Conservation (phyloP, 2,113 vertebrate genomes). For the Hystrix cristata region DNA sequence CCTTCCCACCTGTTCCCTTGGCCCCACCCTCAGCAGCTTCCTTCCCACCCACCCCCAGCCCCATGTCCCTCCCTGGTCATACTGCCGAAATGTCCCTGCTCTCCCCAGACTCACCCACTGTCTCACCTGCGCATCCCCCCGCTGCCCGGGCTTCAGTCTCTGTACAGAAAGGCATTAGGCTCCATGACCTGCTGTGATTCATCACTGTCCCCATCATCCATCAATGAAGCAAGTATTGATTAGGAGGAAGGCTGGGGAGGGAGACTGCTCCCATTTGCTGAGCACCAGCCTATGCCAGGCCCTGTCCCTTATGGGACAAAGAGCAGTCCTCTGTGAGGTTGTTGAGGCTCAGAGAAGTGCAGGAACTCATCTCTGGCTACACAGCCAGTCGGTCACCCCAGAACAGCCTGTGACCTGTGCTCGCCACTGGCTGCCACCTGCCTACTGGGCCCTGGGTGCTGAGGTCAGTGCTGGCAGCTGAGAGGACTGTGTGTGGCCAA, state of each 20-base stretch:
- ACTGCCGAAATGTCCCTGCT: rapidly evolving
- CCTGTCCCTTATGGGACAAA: background rate
- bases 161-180: background rate
- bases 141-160: background rate
- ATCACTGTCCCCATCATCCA: constrained; percentile 66
- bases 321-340: background rate
- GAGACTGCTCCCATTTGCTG: constrained; percentile 45
- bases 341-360: background rate
- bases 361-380: background rate
- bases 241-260: background rate
- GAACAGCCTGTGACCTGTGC: background rate
- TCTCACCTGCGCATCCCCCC: background rate
- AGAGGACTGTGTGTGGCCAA: background rate
- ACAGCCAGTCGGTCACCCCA: background rate
- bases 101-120: background rate
- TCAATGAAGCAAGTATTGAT: constrained; percentile 76
- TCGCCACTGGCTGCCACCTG: background rate
- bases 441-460: background rate
- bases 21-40: background rate
- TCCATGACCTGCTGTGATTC: constrained; percentile 32
- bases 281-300: constrained; percentile 9
- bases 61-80: background rate
- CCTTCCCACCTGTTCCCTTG: constrained; percentile 46
- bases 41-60: background rate
- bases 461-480: background rate